These are phyloP conservation scores for Actenoides hombroni DNA, from an alignment of 2,113 vertebrate genomes.

Conservation along the genomic window DNA sequence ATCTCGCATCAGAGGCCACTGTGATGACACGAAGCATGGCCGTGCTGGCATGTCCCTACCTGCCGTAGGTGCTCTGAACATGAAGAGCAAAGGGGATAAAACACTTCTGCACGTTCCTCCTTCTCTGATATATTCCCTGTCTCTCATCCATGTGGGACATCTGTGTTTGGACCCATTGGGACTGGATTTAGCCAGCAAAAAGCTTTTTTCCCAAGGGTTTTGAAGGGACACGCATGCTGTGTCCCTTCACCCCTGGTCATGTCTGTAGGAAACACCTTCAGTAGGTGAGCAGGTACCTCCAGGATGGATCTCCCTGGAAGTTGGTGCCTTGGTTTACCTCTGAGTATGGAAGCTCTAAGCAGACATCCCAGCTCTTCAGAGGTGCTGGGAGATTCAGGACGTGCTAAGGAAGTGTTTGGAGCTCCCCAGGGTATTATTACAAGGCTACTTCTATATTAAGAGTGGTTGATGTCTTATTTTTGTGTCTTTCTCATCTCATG, in stretches of 20 bases:
- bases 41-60: not conserved
- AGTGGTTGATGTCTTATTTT: not conserved
- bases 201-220: not conserved
- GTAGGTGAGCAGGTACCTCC: not conserved
- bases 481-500: not conserved
- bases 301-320: not conserved
- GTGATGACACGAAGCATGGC: not conserved
- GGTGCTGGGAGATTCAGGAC: not conserved
- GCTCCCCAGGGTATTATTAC: not conserved
- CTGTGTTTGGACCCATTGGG: not conserved
- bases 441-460: not conserved
- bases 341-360: not conserved
- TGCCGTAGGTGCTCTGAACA: rapidly evolving
- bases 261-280: not conserved
- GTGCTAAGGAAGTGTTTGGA: not conserved
- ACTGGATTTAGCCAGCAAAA: not conserved
- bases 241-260: not conserved
- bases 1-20: rapidly evolving
- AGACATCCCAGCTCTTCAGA: not conserved
- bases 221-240: rapidly evolving
- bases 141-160: not conserved
- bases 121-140: rapidly evolving
- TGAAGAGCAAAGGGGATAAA: not conserved
- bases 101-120: rapidly evolving
- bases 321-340: not conserved